These are phyloP conservation scores for Nymphalis io DNA, from an alignment of 1,140 invertebrate species.

Conservation along the genomic window DNA sequence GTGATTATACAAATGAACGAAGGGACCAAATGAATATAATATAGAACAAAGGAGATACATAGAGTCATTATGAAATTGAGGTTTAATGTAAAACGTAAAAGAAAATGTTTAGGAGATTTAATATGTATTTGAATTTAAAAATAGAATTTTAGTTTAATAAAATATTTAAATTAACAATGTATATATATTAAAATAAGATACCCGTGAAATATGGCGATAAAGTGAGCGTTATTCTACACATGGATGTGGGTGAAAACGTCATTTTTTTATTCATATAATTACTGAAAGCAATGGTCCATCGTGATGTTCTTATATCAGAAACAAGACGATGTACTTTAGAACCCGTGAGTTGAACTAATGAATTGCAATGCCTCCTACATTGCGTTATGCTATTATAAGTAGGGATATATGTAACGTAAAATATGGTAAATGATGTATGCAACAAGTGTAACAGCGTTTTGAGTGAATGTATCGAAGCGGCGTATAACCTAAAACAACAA, in stretches of 20 bases:
- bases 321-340: conserved; percentile 45
- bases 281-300: conserved; percentile 64
- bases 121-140: background rate
- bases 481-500: conserved; percentile 79
- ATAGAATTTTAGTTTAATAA: too few species aligned
- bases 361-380: conserved; percentile 47
- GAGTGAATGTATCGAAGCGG: conserved; percentile 62
- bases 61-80: background rate
- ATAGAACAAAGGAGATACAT: background rate
- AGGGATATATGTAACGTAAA: conserved; percentile 55
- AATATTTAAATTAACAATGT: background rate
- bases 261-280: conserved; percentile 75
- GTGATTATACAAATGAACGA: conserved; percentile 51
- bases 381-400: conserved; percentile 49
- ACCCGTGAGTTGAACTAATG: conserved; percentile 45
- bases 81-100: background rate
- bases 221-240: conserved; percentile 67
- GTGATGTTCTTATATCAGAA: conserved; percentile 45
- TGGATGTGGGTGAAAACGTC: conserved; percentile 69
- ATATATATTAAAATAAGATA: conserved; percentile 53
- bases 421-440: conserved; percentile 53
- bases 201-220: conserved; percentile 71
- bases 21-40: conserved; percentile 29
- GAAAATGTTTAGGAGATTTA: background rate
- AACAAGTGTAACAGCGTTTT: conserved; percentile 57